Evolutionary conservation across 2,888 invertebrate genomes (phyloP).

Genomic region (Steromphala cineraria): DNA sequence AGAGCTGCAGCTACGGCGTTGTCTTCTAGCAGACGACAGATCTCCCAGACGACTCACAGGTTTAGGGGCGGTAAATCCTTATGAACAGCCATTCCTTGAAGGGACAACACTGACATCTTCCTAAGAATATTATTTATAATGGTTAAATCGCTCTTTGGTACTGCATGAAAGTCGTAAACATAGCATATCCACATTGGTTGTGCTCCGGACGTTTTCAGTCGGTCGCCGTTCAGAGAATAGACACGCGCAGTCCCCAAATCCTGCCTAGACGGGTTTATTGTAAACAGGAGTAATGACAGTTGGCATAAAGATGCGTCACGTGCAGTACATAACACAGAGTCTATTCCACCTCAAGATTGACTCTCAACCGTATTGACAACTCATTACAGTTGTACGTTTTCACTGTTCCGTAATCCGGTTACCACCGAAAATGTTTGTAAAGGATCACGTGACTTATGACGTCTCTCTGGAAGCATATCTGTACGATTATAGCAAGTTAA

Average conservation of each 20-base stretch:
- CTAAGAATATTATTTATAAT: neutral
- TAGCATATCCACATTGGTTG: neutral
- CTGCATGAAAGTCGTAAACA: neutral
- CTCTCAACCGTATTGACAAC: too few relatives aligned
- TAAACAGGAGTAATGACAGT: too few relatives aligned
- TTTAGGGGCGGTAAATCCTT: neutral
- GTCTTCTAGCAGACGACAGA: constrained; percentile 27
- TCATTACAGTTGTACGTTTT: too few relatives aligned
- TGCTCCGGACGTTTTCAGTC: neutral
- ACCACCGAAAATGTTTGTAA: neutral
- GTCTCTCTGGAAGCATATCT: neutral
- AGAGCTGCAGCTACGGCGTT: constrained; percentile 5
- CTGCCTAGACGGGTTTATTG: too few relatives aligned
- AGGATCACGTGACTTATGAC: neutral
- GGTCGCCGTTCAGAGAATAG: neutral
- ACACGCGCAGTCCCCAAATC: neutral
- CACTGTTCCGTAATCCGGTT: neutral
- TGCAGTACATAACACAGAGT: too few relatives aligned
- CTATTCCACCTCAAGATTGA: too few relatives aligned
- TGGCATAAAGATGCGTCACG: too few relatives aligned
- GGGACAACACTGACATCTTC: neutral
- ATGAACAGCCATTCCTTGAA: neutral
- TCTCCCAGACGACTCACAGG: neutral
- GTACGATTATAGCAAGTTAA: neutral
- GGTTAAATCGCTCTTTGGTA: neutral